Percentiles rank a stretch among this genome's conserved stretches.
These are phyloP conservation scores for Sapajus apella DNA, from an alignment of 2,113 vertebrate species.

Conservation along the genomic window DNA sequence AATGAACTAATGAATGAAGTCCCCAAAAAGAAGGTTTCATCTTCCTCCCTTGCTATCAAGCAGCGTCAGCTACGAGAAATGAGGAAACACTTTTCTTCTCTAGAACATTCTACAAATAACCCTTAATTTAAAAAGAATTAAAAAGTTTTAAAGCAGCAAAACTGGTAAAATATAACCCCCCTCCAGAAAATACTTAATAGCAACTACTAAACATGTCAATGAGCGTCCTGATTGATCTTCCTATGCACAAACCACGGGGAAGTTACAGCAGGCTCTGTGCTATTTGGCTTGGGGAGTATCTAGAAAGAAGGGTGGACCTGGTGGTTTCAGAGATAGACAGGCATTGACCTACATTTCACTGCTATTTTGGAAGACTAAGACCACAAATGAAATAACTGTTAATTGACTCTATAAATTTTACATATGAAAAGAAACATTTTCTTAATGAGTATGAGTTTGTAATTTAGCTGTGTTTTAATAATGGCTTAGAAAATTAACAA, in stretches of 20 bases:
- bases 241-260: background rate
- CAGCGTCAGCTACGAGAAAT: background rate
- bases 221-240: accelerated
- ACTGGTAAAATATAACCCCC: background rate
- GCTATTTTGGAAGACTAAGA: background rate
- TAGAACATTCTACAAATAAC: background rate
- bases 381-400: background rate
- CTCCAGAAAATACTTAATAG: background rate
- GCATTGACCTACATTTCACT: background rate
- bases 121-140: background rate
- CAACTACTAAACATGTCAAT: accelerated
- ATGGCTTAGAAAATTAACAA: constrained; percentile 10
- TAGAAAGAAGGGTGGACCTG: accelerated
- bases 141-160: background rate
- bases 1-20: accelerated
- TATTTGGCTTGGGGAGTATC: accelerated
- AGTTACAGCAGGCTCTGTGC: accelerated
- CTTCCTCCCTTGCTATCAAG: accelerated
- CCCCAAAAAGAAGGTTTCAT: accelerated
- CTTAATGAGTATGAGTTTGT: background rate
- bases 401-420: constrained; percentile 39
- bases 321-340: accelerated
- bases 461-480: background rate
- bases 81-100: background rate
- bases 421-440: background rate